These are phyloP conservation scores for Ectemnius cavifrons DNA, from an alignment of 2,888 invertebrate species.

Conservation along the genomic window DNA sequence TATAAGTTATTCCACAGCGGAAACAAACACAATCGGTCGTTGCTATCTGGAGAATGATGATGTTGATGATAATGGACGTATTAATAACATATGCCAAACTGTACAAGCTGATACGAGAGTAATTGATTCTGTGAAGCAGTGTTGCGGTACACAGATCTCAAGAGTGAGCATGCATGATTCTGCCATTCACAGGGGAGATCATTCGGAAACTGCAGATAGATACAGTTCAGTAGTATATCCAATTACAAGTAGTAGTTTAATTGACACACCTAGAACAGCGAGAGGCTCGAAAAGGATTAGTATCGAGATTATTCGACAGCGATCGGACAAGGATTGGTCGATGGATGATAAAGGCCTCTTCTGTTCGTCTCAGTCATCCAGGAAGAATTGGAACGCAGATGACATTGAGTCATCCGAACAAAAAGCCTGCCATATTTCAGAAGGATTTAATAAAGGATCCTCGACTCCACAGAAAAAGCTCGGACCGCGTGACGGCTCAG, in stretches of 20 bases:
- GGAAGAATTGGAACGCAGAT: not conserved
- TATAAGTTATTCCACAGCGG: no score
- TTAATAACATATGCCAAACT: no score
- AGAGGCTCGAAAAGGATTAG: conserved; percentile 25
- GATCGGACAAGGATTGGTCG: not conserved
- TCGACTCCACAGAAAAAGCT: no score
- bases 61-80: no score
- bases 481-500: not conserved
- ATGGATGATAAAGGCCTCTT: not conserved
- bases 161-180: no score
- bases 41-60: no score
- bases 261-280: conserved; percentile 19
- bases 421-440: not conserved
- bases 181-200: no score
- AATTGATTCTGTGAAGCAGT: no score
- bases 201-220: not conserved
- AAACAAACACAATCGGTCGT: no score
- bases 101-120: no score
- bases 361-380: no score
- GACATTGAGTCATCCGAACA: not conserved
- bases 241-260: not conserved
- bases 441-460: not conserved
- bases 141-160: no score
- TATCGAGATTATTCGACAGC: conserved; percentile 9
- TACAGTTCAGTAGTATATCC: conserved; percentile 7